Percentiles rank a stretch among this genome's conserved stretches.
Conservation (phyloP, 2,888 invertebrate genomes). For the Proisotoma minuta region DNA sequence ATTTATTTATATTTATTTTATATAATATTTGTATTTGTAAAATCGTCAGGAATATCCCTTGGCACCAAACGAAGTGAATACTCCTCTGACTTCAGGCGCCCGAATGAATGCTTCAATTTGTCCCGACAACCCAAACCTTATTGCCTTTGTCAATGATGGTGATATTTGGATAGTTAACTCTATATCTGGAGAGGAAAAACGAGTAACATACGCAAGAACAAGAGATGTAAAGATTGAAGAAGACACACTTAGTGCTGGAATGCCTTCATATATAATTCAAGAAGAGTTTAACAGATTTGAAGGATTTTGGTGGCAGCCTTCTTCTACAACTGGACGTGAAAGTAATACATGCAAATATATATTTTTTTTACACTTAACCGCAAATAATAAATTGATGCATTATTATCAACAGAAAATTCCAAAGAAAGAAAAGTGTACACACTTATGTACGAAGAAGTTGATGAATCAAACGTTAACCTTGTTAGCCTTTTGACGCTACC, state of each 20-base stretch:
- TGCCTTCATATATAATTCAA: constrained; percentile 97
- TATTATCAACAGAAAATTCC: not conserved
- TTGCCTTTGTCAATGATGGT: constrained; percentile 82
- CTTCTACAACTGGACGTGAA: constrained; percentile 51
- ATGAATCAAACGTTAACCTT: constrained; percentile 76
- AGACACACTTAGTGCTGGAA: constrained; percentile 83
- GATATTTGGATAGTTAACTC: constrained; percentile 85
- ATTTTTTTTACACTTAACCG: not conserved
- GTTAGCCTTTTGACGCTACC: constrained; percentile 59
- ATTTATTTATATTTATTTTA: too few relatives aligned
- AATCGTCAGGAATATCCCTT: constrained; percentile 49
- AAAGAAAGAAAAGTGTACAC: constrained; percentile 48
- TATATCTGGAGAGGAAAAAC: constrained; percentile 49
- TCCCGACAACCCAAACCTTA: constrained; percentile 70
- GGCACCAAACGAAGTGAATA: constrained; percentile 50
- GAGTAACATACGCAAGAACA: constrained; percentile 63
- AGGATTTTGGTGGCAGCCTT: constrained; percentile 98
- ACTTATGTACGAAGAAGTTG: constrained; percentile 58
- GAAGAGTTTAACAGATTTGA: constrained; percentile 96
- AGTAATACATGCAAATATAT: constrained; percentile 8
- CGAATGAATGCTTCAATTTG: constrained; percentile 78
- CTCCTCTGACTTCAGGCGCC: constrained; percentile 60
- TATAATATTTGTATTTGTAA: not conserved
- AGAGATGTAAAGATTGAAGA: constrained; percentile 64
- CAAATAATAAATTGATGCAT: not conserved